Conservation (phyloP, 2,888 invertebrate genomes). For the Macrosiphum euphorbiae region DNA sequence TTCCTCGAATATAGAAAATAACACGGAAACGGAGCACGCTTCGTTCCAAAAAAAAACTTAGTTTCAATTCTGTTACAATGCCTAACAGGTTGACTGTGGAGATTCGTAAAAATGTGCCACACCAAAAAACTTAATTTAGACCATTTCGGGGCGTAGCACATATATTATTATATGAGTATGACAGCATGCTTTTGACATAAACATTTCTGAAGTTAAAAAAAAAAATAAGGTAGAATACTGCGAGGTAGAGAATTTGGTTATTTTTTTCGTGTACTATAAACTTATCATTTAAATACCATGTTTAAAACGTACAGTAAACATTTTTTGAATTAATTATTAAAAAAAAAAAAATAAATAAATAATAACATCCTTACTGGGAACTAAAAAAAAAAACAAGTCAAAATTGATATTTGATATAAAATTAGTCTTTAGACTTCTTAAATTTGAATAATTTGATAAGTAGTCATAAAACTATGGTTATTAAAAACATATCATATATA, state of each 20-base stretch:
- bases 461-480: neutral
- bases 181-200: neutral
- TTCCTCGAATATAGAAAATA: neutral
- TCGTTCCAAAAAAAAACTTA: conserved; percentile 27
- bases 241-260: neutral
- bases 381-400: neutral
- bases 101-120: conserved; percentile 17
- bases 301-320: neutral
- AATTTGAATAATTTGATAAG: neutral
- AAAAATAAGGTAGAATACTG: neutral
- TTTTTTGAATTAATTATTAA: neutral
- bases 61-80: neutral
- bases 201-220: conserved; percentile 3
- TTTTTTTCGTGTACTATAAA: neutral
- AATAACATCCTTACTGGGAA: neutral
- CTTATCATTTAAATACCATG: neutral
- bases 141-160: conserved; percentile 5
- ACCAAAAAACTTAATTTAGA: conserved; percentile 34
- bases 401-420: neutral
- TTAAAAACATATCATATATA: neutral
- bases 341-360: neutral
- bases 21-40: neutral
- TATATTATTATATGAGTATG: neutral
- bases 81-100: neutral
- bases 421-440: neutral